Conservation (phyloP, 2,113 vertebrate genomes). For the Indri indri region DNA sequence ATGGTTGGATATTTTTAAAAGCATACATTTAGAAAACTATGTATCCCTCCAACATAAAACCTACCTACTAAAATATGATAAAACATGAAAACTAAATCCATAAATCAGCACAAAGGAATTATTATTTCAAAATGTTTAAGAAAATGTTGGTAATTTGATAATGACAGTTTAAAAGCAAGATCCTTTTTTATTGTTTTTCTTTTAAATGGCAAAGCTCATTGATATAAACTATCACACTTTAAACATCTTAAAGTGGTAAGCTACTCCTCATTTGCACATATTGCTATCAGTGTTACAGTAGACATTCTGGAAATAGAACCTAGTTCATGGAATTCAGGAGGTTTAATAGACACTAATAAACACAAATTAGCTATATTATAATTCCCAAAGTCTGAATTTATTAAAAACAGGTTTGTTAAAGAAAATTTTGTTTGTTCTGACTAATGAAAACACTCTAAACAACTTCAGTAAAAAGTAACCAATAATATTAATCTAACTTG, state of each 20-base stretch:
- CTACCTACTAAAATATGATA: not conserved
- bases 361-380: not conserved
- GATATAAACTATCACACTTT: not conserved
- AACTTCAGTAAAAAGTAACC: conserved; percentile 25
- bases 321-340: not conserved
- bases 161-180: not conserved
- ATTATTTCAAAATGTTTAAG: conserved; percentile 18
- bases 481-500: not conserved
- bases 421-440: not conserved
- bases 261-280: not conserved
- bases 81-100: not conserved
- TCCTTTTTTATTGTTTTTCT: not conserved
- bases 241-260: not conserved
- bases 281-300: not conserved
- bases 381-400: not conserved
- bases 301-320: not conserved
- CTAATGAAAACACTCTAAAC: not conserved
- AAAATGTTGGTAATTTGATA: not conserved
- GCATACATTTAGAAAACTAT: not conserved
- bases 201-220: not conserved
- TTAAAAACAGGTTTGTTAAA: conserved; percentile 4
- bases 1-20: not conserved
- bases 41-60: not conserved
- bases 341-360: not conserved
- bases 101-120: not conserved